Base-by-base conservation (phyloP, 2,113 vertebrate species). In the Morone saxatilis region DNA sequence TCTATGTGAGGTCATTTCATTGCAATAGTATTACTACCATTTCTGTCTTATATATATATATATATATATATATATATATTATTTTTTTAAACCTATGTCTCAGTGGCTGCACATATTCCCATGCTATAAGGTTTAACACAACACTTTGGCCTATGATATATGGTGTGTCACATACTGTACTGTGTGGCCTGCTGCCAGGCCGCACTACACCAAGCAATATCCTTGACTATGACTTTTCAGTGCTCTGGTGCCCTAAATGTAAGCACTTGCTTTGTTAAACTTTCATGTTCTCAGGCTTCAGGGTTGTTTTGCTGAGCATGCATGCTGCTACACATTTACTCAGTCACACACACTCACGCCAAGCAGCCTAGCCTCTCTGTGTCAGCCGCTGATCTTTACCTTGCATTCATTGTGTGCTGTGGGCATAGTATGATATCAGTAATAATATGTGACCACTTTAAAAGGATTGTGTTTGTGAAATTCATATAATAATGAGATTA, bases 231-330 rank as follows among this genome's bases (percentile, higher is more conserved):
- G 54, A 71, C 36, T 41, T 78, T 4, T 45, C 70, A 13, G 22
- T 45, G 60, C 78, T 71, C 11, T 19, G 13, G 36, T 72, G 83
- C 66, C 65, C 66, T 73, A 14, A 73, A 81, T 75, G 62, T 68
- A 78, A 63, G 38, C 51, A 22, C 45, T 0, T 7, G 63, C 80
- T 81, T 84, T 86, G 83, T 86, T 88, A 84, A 81, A 86, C 71
- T 70, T 81, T 82, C 31, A 81, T 88, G 78, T 68, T 72, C 38
- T 22, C 4, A 0, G 56, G 31, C 22, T 54, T 76, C 76, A 60
- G 36, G 68, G 47, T 47, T 60, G 51, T 75, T 86, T 71, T 78
- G 69, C 80, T 83, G 79, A 82, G 73, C 65, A 4, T 2, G 51
- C 85, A 65, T 6, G 31, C 40, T 70, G 19, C 68, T 71, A 31